Evolutionary conservation across 2,113 vertebrate genomes (phyloP).

Genomic region (Apteryx mantelli): DNA sequence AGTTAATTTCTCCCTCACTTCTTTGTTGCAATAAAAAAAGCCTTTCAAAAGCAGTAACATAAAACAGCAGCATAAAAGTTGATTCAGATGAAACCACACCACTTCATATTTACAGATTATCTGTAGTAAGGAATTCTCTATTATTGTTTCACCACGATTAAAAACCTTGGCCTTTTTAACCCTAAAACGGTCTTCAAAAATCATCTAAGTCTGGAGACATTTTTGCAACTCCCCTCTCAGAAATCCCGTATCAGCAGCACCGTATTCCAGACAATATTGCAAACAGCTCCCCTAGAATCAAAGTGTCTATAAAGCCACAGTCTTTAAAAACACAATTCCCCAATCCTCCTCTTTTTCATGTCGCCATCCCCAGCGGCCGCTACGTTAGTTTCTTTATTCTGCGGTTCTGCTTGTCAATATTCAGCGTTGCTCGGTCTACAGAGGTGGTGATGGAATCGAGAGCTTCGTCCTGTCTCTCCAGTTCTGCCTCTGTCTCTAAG

Average conservation of each 20-base stretch:
- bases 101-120: neutral
- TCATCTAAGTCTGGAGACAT: neutral
- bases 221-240: neutral
- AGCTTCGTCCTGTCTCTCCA: slow-evolving; percentile 90
- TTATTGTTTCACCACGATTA: neutral
- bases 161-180: neutral
- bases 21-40: neutral
- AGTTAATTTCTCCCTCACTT: neutral
- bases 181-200: neutral
- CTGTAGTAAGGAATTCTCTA: neutral
- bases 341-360: fast-evolving
- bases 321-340: neutral
- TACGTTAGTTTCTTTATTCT: slow-evolving; percentile 87
- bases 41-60: neutral
- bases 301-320: neutral
- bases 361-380: fast-evolving
- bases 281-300: neutral
- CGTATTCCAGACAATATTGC: neutral
- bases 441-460: slow-evolving; percentile 84
- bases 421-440: slow-evolving; percentile 81
- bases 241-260: neutral
- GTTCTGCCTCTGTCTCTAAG: slow-evolving; percentile 87
- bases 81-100: neutral
- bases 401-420: slow-evolving; percentile 85
- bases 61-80: neutral